Evolutionary conservation across 2,888 invertebrate species (phyloP), one percentile per base, ranked within the genome.

Genomic region (Orthosia gracilis): DNA sequence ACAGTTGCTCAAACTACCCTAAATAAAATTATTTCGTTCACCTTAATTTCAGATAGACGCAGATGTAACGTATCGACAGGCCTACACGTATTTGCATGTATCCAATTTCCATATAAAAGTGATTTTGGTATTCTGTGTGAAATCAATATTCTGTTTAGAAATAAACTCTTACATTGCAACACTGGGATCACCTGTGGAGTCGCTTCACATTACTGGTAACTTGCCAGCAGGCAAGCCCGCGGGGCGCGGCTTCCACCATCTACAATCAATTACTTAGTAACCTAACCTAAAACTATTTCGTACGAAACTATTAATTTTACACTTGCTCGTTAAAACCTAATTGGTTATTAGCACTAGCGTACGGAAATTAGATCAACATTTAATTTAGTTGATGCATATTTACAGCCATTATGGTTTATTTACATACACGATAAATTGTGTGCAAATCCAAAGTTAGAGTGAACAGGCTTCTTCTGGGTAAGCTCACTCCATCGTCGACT

Each of bases 221-320:
- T 9, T 18, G 81, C 81, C 78, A 74, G 64, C 50, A 61, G 21
- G 52, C 40, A 47, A 21, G 1, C 0, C 21, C 52, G 15, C 50
- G 50, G 12, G 52, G 21, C 1, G 63, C 17, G 49, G 18, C 23
- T 58, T 1, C 50, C 73, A 47, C 45, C 61, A 58, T 59, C 75
- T 40, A 61, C 52, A 61, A 70, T 68, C 59, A 64, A 79, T 80
- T 75, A 75, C 59, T 55, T 62, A 52, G 58, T 70, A 68, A 68
- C 64, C 45, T 79, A 75, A 70, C 79, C 79, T 76, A 67, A 79
- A 80, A 21, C 71, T 58, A 79, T 76, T 76, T 68, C 12, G 58
- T 21, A 49, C 12, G 68, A 57, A 54, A 52, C 67, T 68, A 74
- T 69, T 78, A 75, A 78, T 78, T 68, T 78, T 67, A 50, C 63